A percentile compares a stretch with the other conserved stretches of the same genome.
phyloP scores from a whole-genome alignment of 2,888 invertebrate species.

The Habroteleia sp. region DNA sequence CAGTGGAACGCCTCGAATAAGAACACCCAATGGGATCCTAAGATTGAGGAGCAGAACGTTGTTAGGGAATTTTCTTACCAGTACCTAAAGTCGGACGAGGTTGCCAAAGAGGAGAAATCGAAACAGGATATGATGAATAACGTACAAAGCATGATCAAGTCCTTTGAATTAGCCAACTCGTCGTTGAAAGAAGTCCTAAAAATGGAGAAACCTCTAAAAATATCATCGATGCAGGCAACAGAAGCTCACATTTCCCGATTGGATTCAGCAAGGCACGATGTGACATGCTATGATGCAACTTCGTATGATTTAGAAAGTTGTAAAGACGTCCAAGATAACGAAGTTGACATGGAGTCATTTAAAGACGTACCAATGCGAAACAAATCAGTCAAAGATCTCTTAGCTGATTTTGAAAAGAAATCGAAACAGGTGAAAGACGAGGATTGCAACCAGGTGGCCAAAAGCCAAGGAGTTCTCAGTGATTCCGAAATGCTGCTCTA shows the following conservation, averaged over 20 bases:
- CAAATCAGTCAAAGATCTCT: slow-evolving; percentile 80
- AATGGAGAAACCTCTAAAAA: slow-evolving; percentile 80
- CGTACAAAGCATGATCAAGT: slow-evolving; percentile 75
- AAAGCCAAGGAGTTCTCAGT: slow-evolving; percentile 79
- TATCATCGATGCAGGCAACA: slow-evolving; percentile 77
- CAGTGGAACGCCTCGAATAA: slow-evolving; percentile 73
- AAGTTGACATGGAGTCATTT: slow-evolving; percentile 48
- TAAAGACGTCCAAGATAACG: slow-evolving; percentile 6
- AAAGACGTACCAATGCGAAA: slow-evolving; percentile 70
- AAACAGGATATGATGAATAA: slow-evolving; percentile 64
- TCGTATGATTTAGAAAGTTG: slow-evolving; percentile 65
- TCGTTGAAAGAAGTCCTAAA: slow-evolving; percentile 71
- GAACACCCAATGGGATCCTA: slow-evolving; percentile 75
- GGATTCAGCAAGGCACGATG: slow-evolving; percentile 67
- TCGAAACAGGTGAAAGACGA: slow-evolving; percentile 76
- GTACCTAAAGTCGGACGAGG: slow-evolving; percentile 74
- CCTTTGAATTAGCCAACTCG: slow-evolving; percentile 72
- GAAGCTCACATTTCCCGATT: slow-evolving; percentile 80
- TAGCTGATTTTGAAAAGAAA: slow-evolving; percentile 81
- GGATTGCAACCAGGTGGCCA: slow-evolving; percentile 72
- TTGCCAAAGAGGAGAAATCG: slow-evolving; percentile 39
- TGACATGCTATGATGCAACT: slow-evolving; percentile 69
- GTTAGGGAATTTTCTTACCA: slow-evolving; percentile 81
- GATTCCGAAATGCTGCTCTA: slow-evolving; percentile 82
- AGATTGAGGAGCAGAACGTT: slow-evolving; percentile 77